Evolutionary conservation across 30 jellyfish, hydroid and myxozoan genomes (phyloP), one percentile per base, ranked within the genome.

Genomic region (Hydractinia symbiolongicarpus): DNA sequence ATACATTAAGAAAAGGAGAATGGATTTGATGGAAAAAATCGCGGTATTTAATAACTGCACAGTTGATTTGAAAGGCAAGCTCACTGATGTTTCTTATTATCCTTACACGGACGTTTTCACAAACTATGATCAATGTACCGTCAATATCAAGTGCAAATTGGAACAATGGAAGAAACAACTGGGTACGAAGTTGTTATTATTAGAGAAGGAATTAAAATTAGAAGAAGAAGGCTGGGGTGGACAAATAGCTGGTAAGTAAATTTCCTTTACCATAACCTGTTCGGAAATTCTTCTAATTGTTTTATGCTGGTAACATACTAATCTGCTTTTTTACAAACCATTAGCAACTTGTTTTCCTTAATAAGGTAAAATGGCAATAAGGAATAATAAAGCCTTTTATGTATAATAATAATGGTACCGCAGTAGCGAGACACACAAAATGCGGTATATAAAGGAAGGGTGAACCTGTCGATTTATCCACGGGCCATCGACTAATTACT

Each of bases 161-260:
- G 40, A 64, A 64, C 9, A 13, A 64, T 64, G 74, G 74, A 7
- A 6, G 9, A 51, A 64, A 64, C 74, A 64, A 64, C 19, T 64
- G 9, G 40, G 8, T 6, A n/a, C 74, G 16, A 64, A 64, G 17
- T 51, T 4, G 7, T 44, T 6, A 7, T n/a, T 13, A 64, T 64
- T 64, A 51, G 74, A 64, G 40, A 64, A 64, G 40, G 74, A 64
- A 64, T 51, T 64, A 51, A 44, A 13, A 6, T 64, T 64, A 6
- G 74, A 64, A 64, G 40, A 64, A 51, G 74, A 64, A 64, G 74
- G 74, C 19, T 64, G 74, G 74, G 74, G 74, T 13, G 74, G 74
- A 7, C 16, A n/a, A 6, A 64, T 51, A 64, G 40, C 40, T 44
- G 52, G 74, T 64, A 64, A 44, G 74, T 64, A 51, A 64, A 30